A percentile compares a stretch with the other conserved stretches of the same genome.
Conservation (phyloP, 2,888 invertebrate genomes). For the Antheraea yamamai region DNA sequence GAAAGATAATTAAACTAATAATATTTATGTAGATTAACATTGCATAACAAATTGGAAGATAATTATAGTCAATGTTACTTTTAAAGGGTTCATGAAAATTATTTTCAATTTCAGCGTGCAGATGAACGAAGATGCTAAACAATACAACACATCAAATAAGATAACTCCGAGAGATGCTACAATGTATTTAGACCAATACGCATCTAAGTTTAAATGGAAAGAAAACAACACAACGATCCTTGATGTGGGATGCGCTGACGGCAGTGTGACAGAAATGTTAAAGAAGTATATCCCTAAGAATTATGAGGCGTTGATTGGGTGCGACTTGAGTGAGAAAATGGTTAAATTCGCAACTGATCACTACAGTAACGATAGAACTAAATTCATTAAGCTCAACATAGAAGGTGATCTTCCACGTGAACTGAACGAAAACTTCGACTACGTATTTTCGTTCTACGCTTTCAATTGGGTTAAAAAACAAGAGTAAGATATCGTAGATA, state of each 20-base stretch:
- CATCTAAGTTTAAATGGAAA: constrained; percentile 18
- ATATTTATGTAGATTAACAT: too few species aligned
- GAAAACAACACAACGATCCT: constrained; percentile 6
- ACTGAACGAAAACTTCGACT: constrained; percentile 19
- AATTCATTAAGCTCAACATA: constrained; percentile 15
- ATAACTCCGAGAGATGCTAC: constrained; percentile 15
- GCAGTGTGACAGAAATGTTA: constrained; percentile 24
- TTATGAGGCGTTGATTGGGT: constrained; percentile 16
- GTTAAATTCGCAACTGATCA: constrained; percentile 19
- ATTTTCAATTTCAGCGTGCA: constrained; percentile 7
- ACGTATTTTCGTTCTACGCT: constrained; percentile 23
- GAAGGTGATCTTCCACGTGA: constrained; percentile 13
- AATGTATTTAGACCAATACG: constrained; percentile 15
- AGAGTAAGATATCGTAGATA: constrained; percentile 16
- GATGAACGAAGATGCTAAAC: constrained; percentile 17
- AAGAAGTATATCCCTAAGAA: constrained; percentile 16
- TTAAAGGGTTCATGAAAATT: not conserved
- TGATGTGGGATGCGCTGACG: constrained; percentile 28
- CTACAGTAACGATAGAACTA: constrained; percentile 8
- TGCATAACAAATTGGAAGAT: too few species aligned
- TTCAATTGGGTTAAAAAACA: constrained; percentile 24
- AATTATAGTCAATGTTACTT: too few species aligned
- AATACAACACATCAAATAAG: not conserved
- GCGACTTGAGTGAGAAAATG: constrained; percentile 18
- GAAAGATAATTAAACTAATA: too few species aligned